Conservation (phyloP, 2,797 vertebrate genomes). For the Myotis daubentonii region DNA sequence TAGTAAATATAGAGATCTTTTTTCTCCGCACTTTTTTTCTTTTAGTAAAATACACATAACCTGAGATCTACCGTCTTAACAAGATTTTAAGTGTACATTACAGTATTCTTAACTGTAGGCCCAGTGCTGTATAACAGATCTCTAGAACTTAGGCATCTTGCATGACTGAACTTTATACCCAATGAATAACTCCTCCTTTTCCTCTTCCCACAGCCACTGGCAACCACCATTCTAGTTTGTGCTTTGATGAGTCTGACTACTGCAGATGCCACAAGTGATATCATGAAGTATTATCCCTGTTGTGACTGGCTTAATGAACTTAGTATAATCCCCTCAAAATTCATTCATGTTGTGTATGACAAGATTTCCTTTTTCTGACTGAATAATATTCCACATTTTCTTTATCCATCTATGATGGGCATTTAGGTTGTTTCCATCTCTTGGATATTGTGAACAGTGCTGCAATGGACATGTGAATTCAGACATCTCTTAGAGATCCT, state of each 20-base stretch:
- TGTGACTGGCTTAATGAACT: constrained; percentile 35
- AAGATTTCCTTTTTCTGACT: constrained; percentile 7
- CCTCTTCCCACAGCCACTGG: background rate
- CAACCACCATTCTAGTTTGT: constrained; percentile 21
- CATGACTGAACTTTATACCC: constrained; percentile 26
- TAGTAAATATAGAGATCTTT: constrained; percentile 12
- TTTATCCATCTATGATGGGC: background rate
- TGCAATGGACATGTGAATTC: background rate
- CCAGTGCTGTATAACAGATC: background rate
- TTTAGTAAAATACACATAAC: constrained; percentile 22
- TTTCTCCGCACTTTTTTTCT: constrained; percentile 8
- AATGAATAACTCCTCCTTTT: background rate
- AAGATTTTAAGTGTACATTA: constrained; percentile 6
- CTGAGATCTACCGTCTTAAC: background rate
- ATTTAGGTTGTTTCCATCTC: constrained; percentile 17
- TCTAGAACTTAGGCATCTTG: constrained; percentile 28
- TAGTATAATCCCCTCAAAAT: background rate
- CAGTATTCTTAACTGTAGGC: background rate
- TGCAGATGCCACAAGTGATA: constrained; percentile 38
- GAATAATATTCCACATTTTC: background rate
- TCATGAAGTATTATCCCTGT: background rate
- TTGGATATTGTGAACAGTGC: background rate
- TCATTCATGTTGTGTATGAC: background rate
- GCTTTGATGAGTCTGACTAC: background rate
- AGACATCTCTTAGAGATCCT: constrained; percentile 27